A percentile compares a stretch with the other conserved stretches of the same genome.
phyloP scores from a whole-genome alignment of 2,113 vertebrate genomes.

The Rhinopomastus cyanomelas region DNA sequence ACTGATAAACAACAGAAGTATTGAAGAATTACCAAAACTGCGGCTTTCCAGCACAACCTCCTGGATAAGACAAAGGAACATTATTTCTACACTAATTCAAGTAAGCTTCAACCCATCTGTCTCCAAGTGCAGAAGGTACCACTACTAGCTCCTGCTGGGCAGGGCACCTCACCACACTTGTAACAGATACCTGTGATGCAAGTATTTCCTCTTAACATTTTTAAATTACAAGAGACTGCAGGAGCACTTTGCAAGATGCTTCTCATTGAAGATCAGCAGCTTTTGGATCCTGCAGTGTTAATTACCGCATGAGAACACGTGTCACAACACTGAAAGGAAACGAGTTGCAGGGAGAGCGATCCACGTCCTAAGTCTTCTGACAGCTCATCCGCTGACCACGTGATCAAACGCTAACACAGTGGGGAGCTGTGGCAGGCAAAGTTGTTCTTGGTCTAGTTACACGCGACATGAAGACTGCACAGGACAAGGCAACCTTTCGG shows the following conservation, averaged over 20 bases:
- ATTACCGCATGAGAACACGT: rapidly evolving
- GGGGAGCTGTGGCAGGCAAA: neutral
- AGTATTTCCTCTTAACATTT: neutral
- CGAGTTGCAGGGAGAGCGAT: neutral
- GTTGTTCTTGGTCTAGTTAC: neutral
- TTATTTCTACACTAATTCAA: neutral
- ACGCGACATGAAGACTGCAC: neutral
- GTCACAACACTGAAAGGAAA: neutral
- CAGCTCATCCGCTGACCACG: neutral
- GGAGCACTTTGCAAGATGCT: neutral
- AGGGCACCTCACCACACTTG: neutral
- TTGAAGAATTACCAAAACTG: neutral
- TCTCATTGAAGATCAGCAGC: neutral
- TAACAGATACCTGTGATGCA: rapidly evolving
- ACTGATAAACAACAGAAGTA: neutral
- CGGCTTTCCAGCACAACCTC: neutral
- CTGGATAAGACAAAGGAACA: neutral
- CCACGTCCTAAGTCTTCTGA: neutral
- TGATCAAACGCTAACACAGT: neutral
- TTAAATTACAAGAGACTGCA: neutral
- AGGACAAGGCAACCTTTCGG: slow-evolving; percentile 46
- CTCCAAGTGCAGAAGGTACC: neutral
- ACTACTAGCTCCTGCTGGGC: neutral
- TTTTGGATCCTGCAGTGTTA: neutral
- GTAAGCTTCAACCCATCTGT: neutral